Base-by-base conservation (phyloP, 2,113 vertebrate species). In the Sander vitreus region DNA sequence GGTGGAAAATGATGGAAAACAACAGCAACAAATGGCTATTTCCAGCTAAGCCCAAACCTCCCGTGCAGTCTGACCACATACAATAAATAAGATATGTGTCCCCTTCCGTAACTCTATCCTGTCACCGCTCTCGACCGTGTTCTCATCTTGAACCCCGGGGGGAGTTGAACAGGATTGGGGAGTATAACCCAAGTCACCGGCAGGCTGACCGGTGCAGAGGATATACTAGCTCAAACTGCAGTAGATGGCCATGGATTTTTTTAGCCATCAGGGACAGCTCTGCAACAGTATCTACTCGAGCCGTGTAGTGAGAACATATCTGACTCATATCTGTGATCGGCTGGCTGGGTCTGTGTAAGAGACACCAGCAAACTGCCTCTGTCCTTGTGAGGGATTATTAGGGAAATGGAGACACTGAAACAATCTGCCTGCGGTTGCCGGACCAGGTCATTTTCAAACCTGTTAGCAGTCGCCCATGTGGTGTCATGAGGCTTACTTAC, bases 81-180 rank as follows among this genome's bases (percentile, higher is more conserved):
- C 84, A 79, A 92, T 93, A 91, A 95, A 96, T 93, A 94, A 94
- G 93, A 96, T 83, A 93, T 91, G 91, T 84, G 92, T 90, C 78
- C 88, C 11, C 48, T 85, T 87, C 80, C 13, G 90, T 92, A 93
- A 95, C 92, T 93, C 87, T 85, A 94, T 93, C 91, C 88, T 86
- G 92, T 88, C 90, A 86, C 79, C 19, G 39, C 76, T 87, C 85
- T 85, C 78, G n/a, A 80, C 89, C 77, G 48, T 85, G 82, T 83
- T 81, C 85, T 89, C 79, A 66, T 90, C 82, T 76, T 66, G 75
- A 84, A 83, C 89, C 93, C 89, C 86, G 19, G 0, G 33, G 33
- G 75, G 58, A 81, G 57, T 51, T 10, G 45, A 57, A 59, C 50
- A 76, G 72, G 79, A 88, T 85, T 85, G 66, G 71, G 57, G 80